phyloP scores from a whole-genome alignment of 2,113 vertebrate genomes.

The Daphoenositta chrysoptera region DNA sequence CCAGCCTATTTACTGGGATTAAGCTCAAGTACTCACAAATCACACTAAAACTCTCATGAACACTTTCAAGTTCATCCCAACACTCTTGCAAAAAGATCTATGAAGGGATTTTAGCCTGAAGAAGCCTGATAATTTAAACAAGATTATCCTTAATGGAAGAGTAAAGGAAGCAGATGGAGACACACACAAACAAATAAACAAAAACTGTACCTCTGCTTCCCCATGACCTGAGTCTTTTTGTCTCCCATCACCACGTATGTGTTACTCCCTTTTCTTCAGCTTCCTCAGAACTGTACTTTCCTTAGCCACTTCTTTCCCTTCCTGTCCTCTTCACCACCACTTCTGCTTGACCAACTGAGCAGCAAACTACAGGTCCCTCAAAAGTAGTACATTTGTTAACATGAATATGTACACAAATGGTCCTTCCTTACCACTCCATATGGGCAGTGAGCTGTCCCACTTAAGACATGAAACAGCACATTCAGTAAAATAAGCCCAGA shows the following conservation, averaged over 20 bases:
- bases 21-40: not conserved
- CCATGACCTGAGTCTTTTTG: not conserved
- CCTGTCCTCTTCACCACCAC: not conserved
- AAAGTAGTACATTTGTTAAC: not conserved
- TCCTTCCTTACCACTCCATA: not conserved
- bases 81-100: not conserved
- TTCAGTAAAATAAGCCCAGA: not conserved
- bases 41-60: not conserved
- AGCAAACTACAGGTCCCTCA: not conserved
- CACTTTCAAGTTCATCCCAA: not conserved
- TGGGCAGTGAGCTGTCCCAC: not conserved
- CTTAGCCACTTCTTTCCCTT: not conserved
- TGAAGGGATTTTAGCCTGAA: not conserved
- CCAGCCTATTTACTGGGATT: not conserved
- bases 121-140: not conserved
- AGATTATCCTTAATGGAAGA: not conserved
- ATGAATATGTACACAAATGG: not conserved
- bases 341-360: not conserved
- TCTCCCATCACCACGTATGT: not conserved
- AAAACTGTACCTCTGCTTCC: not conserved
- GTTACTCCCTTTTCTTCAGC: not conserved
- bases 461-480: not conserved
- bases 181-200: not conserved
- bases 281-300: not conserved
- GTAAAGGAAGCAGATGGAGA: not conserved